Conservation (phyloP, 2,797 vertebrate species). For the Gallinago nigripennis region DNA sequence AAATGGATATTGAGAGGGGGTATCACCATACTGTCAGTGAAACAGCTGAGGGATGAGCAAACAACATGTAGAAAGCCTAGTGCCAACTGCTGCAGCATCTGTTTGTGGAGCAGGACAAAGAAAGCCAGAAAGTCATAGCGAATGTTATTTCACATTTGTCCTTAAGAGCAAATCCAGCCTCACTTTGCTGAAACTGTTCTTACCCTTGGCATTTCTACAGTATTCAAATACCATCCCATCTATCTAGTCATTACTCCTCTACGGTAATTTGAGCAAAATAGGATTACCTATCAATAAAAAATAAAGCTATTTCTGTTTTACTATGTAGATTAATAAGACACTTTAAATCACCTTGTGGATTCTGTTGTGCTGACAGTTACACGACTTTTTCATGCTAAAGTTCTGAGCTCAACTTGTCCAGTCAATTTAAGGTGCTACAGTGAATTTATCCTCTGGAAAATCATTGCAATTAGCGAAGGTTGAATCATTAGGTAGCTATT, state of each 20-base stretch:
- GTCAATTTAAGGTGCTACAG: neutral
- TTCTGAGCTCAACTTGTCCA: neutral
- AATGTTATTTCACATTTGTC: neutral
- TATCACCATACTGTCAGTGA: neutral
- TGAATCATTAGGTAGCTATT: neutral
- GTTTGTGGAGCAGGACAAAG: neutral
- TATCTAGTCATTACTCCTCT: neutral
- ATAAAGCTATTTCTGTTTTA: neutral
- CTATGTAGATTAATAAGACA: neutral
- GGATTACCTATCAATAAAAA: neutral
- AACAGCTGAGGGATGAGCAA: constrained; percentile 15
- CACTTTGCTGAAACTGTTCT: neutral
- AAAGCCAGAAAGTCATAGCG: neutral
- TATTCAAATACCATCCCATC: neutral
- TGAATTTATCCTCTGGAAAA: neutral
- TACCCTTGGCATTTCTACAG: neutral
- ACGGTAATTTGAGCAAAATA: neutral
- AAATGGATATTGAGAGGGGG: neutral
- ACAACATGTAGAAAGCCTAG: neutral
- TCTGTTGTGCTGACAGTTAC: neutral
- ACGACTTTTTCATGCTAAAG: neutral
- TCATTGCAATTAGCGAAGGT: neutral
- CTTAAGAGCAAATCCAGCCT: neutral
- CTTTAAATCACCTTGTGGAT: neutral
- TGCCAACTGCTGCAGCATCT: constrained; percentile 25